phyloP scores from a whole-genome alignment of 2,888 invertebrate species.

The Physocephala rufipes region DNA sequence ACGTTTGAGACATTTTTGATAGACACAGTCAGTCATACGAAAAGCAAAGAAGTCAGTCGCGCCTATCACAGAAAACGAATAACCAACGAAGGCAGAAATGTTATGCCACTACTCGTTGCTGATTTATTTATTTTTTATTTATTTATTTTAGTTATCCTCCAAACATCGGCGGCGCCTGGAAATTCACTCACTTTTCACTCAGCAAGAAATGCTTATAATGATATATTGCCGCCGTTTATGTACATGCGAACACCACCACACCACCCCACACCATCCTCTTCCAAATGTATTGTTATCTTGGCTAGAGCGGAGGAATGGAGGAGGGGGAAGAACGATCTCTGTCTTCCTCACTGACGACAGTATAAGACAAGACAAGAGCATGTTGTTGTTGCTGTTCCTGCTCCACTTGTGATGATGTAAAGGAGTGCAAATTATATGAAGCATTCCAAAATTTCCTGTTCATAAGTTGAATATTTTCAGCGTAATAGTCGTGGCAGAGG shows the following conservation, averaged over 20 bases:
- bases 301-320: too few species aligned
- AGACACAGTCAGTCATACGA: constrained; percentile 8
- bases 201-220: constrained; percentile 18
- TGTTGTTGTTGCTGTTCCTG: too few species aligned
- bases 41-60: too few species aligned
- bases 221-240: constrained; percentile 9
- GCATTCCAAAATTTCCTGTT: constrained; percentile 58
- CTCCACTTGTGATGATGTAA: constrained; percentile 38
- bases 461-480: constrained; percentile 50
- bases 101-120: neutral
- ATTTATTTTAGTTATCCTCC: constrained; percentile 6
- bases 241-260: neutral
- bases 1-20: constrained; percentile 31
- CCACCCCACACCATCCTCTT: too few species aligned
- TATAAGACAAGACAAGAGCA: too few species aligned
- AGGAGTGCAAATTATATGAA: constrained; percentile 60
- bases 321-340: constrained; percentile 26
- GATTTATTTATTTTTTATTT: neutral
- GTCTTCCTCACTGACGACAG: constrained; percentile 17
- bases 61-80: neutral
- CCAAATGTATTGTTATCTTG: neutral
- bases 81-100: neutral
- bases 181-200: constrained; percentile 27
- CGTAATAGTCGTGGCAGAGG: constrained; percentile 35
- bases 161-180: neutral